Evolutionary conservation across 1,140 invertebrate genomes (phyloP).

Genomic region (Atta colombica): DNA sequence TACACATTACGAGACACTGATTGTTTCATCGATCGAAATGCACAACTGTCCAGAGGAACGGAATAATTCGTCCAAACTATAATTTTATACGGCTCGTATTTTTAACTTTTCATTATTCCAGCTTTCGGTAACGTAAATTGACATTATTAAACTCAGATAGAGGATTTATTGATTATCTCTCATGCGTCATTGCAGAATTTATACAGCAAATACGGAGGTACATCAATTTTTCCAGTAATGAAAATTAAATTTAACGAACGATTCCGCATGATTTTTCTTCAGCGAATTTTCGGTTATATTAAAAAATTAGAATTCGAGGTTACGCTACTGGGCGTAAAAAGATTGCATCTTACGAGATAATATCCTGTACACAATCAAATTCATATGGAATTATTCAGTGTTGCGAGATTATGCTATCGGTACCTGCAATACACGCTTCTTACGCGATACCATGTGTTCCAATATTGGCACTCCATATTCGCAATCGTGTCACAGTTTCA

Average conservation of each 20-base stretch:
- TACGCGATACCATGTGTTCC: slow-evolving; percentile 40
- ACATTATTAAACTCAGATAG: slow-evolving; percentile 21
- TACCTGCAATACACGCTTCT: slow-evolving; percentile 25
- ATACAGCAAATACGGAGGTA: background rate
- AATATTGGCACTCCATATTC: slow-evolving; percentile 5
- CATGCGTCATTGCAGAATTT: slow-evolving; percentile 13
- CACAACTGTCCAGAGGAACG: background rate
- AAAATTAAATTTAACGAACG: slow-evolving; percentile 17
- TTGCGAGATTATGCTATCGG: slow-evolving; percentile 14
- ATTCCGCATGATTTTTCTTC: background rate
- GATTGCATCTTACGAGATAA: background rate
- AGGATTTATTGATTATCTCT: slow-evolving; percentile 26
- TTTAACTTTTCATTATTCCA: slow-evolving; percentile 17
- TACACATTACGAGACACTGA: background rate
- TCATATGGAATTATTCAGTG: background rate
- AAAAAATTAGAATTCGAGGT: background rate
- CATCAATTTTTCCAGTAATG: background rate
- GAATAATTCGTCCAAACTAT: background rate
- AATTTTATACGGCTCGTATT: slow-evolving; percentile 20
- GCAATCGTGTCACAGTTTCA: slow-evolving; percentile 5
- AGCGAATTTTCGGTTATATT: background rate
- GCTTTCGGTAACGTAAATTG: slow-evolving; percentile 22
- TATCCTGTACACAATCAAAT: slow-evolving; percentile 10
- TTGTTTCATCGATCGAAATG: background rate
- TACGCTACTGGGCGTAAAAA: background rate